Percentiles rank a stretch among this genome's conserved stretches.
Conservation (phyloP, 2,888 invertebrate genomes). For the Gymnoscelis rufifasciata region DNA sequence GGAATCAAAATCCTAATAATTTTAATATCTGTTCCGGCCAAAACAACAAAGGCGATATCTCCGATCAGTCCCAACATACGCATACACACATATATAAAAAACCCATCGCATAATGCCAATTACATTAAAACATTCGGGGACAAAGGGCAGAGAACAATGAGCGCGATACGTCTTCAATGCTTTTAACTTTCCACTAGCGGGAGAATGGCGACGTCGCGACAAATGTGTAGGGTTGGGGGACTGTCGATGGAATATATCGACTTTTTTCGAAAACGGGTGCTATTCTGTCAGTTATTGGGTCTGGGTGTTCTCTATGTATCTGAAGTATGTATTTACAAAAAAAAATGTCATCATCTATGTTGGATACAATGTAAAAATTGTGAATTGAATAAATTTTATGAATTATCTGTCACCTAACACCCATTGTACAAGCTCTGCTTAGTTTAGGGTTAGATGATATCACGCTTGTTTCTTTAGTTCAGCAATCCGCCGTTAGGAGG, state of each 20-base stretch:
- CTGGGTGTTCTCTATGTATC: no score
- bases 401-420: no score
- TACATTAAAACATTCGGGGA: slow-evolving; percentile 78
- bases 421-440: no score
- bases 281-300: no score
- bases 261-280: no score
- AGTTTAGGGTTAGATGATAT: no score
- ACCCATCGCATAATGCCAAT: slow-evolving; percentile 72
- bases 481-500: no score
- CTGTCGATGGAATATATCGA: slow-evolving; percentile 18
- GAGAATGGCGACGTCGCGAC: slow-evolving; percentile 76
- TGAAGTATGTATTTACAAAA: no score
- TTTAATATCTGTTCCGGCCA: neutral
- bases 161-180: slow-evolving; percentile 79
- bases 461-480: no score
- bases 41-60: slow-evolving; percentile 22
- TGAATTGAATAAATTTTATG: no score
- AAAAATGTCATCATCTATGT: no score
- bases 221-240: slow-evolving; percentile 62
- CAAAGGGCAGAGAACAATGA: slow-evolving; percentile 77
- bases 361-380: no score
- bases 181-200: slow-evolving; percentile 74
- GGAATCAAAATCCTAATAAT: neutral
- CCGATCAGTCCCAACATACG: slow-evolving; percentile 31
- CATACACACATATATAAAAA: slow-evolving; percentile 52